These are phyloP conservation scores for Melinopterus prodromus DNA, from an alignment of 2,888 invertebrate genomes.

Conservation along the genomic window DNA sequence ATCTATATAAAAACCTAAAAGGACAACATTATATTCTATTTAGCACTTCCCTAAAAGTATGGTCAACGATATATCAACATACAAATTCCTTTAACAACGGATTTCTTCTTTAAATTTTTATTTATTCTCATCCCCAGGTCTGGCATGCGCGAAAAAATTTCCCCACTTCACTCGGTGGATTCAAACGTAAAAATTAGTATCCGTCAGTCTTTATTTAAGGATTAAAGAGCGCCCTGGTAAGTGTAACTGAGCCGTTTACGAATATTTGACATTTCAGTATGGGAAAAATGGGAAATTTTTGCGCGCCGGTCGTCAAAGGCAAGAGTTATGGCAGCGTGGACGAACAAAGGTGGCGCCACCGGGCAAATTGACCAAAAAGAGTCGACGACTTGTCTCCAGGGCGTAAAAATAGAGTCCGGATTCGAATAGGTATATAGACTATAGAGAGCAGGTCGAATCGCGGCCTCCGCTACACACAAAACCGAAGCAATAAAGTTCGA, in stretches of 20 bases:
- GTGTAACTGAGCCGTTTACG: slow-evolving; percentile 4
- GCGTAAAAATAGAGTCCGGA: neutral
- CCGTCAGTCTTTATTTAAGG: neutral
- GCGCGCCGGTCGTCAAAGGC: neutral
- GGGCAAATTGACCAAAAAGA: neutral
- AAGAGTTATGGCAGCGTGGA: neutral
- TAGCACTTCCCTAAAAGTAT: no score
- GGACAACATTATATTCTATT: no score
- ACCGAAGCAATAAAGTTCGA: slow-evolving; percentile 30
- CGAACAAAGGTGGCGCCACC: neutral
- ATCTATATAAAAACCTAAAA: no score
- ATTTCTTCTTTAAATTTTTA: no score
- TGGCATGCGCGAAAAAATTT: neutral
- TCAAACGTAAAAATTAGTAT: neutral
- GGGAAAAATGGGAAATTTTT: neutral
- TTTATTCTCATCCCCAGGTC: neutral
- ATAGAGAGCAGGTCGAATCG: neutral
- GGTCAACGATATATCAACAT: no score
- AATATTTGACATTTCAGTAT: neutral
- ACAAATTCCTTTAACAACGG: no score
- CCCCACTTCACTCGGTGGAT: neutral
- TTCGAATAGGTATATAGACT: neutral
- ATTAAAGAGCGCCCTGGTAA: neutral
- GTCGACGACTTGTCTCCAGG: neutral
- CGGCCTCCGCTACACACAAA: neutral